A percentile compares a stretch with the other conserved stretches of the same genome.
Conservation (phyloP, 2,797 vertebrate genomes). For the Pipistrellus nathusii region DNA sequence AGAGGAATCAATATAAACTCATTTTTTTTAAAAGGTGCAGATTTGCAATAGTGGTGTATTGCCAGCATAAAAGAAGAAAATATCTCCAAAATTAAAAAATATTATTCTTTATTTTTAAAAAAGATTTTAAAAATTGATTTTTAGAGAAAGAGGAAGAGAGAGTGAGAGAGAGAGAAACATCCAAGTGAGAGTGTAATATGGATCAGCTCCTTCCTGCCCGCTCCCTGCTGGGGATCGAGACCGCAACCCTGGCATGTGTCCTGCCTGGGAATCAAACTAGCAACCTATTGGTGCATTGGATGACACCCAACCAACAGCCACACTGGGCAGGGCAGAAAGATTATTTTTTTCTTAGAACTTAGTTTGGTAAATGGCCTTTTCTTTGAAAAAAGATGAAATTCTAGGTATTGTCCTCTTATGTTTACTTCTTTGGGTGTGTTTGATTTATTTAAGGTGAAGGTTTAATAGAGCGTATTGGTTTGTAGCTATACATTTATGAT, state of each 20-base stretch:
- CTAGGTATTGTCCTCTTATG: neutral
- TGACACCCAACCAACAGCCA: neutral
- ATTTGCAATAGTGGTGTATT: neutral
- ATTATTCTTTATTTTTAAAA: neutral
- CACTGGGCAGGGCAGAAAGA: neutral
- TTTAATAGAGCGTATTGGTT: neutral
- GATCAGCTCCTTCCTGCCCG: neutral
- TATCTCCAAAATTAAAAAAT: slow-evolving; percentile 35
- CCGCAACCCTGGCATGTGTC: neutral
- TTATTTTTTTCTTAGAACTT: slow-evolving; percentile 26
- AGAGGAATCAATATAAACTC: slow-evolving; percentile 20
- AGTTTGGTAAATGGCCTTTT: slow-evolving; percentile 48
- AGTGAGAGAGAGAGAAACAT: neutral
- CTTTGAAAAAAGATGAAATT: slow-evolving; percentile 45
- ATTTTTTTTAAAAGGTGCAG: slow-evolving; percentile 33
- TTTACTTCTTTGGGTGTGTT: slow-evolving; percentile 7
- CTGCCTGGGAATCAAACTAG: neutral
- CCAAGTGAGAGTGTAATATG: neutral
- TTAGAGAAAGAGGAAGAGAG: neutral
- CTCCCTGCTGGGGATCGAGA: neutral
- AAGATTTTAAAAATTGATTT: neutral
- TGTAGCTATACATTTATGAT: slow-evolving; percentile 11
- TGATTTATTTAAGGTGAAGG: neutral
- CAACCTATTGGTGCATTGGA: neutral
- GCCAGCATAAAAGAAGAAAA: neutral